Evolutionary conservation across 2,113 vertebrate species (phyloP).

Genomic region (Cyphomyrus discorhynchus): DNA sequence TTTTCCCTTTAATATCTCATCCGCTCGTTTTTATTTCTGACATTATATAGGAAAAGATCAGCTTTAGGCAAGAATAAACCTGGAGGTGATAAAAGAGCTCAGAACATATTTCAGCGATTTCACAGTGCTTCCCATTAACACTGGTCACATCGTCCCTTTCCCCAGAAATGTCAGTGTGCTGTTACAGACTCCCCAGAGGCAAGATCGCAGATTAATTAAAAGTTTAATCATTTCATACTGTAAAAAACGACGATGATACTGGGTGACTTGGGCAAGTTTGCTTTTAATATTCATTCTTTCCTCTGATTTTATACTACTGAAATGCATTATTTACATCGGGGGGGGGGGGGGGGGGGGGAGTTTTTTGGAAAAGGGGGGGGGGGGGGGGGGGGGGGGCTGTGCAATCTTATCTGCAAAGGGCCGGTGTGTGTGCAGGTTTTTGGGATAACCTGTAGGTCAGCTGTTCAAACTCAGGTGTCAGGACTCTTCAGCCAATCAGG

Average conservation of each 20-base stretch:
- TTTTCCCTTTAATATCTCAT: background rate
- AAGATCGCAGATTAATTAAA: constrained; percentile 60
- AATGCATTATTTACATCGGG: constrained; percentile 32
- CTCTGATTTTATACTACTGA: constrained; percentile 55
- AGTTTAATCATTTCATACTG: constrained; percentile 56
- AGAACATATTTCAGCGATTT: constrained; percentile 31
- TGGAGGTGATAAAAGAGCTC: constrained; percentile 38
- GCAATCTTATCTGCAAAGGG: too few relatives aligned
- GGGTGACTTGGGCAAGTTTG: constrained; percentile 42
- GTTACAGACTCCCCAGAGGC: constrained; percentile 54
- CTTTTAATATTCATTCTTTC: constrained; percentile 45
- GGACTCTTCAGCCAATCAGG: too few relatives aligned
- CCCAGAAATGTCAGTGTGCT: constrained; percentile 56
- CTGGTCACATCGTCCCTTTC: constrained; percentile 34
- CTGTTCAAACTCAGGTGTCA: too few relatives aligned
- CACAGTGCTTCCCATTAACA: constrained; percentile 35
- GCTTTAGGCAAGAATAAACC: constrained; percentile 43
- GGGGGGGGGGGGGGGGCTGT: too few relatives aligned
- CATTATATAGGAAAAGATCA: constrained; percentile 36
- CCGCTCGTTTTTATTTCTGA: constrained; percentile 11
- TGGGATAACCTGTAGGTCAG: too few relatives aligned
- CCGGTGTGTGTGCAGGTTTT: too few relatives aligned
- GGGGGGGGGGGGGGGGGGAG: too few relatives aligned
- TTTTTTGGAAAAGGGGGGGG: too few relatives aligned
- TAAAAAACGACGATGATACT: constrained; percentile 37